Conservation (phyloP, 2,113 vertebrate genomes). For the Phylloscopus whistleri region DNA sequence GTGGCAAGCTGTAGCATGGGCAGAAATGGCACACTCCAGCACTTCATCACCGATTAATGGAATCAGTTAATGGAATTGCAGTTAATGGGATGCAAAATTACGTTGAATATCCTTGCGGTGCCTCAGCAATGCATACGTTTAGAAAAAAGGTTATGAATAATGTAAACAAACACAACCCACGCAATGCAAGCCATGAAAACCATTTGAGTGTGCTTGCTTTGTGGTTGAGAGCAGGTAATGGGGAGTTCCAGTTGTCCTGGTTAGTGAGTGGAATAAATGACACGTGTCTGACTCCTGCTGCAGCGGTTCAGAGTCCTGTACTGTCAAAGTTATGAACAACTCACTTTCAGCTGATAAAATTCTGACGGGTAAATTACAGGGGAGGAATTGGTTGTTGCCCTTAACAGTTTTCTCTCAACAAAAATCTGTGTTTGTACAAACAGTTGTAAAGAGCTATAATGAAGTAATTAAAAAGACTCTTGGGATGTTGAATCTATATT, state of each 20-base stretch:
- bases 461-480: background rate
- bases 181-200: fast-evolving
- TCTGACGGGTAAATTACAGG: background rate
- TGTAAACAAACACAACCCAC: background rate
- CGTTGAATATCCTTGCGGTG: fast-evolving
- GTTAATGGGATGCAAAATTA: background rate
- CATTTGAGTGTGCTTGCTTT: fast-evolving
- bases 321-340: background rate
- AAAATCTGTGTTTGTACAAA: background rate
- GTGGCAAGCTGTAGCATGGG: background rate
- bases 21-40: fast-evolving
- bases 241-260: background rate
- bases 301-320: fast-evolving
- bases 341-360: background rate
- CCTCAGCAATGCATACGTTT: background rate
- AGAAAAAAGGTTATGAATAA: background rate
- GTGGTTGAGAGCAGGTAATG: background rate
- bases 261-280: background rate
- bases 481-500: background rate
- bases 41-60: background rate
- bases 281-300: background rate
- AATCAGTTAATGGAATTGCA: background rate
- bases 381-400: background rate
- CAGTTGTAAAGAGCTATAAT: background rate
- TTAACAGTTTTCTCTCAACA: background rate